These are phyloP conservation scores for Littorina saxatilis DNA, from an alignment of 1,140 invertebrate species.

Conservation along the genomic window DNA sequence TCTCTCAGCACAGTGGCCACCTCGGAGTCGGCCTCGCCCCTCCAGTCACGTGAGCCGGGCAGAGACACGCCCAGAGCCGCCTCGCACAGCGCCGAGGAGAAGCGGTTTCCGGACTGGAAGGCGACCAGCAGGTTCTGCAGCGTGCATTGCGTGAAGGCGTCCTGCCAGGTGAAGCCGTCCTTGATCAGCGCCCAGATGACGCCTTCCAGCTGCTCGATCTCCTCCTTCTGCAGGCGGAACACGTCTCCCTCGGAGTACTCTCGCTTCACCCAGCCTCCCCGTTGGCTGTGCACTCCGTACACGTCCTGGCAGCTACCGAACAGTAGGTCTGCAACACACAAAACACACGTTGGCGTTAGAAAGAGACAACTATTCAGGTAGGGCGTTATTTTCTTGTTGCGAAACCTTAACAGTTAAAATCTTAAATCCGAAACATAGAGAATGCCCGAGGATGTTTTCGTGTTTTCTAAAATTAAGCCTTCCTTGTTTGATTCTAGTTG, in stretches of 20 bases:
- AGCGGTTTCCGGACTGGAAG: slow-evolving; percentile 39
- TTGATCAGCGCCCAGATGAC: slow-evolving; percentile 51
- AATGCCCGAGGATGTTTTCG: too few relatives aligned
- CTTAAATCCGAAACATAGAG: too few relatives aligned
- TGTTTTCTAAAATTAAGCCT: too few relatives aligned
- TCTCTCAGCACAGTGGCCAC: slow-evolving; percentile 48
- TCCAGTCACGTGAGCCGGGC: slow-evolving; percentile 7
- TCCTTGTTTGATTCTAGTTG: too few relatives aligned
- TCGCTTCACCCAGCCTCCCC: neutral
- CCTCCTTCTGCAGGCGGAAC: slow-evolving; percentile 46
- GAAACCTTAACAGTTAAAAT: too few relatives aligned
- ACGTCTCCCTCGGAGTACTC: slow-evolving; percentile 26
- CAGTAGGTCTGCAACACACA: slow-evolving; percentile 56
- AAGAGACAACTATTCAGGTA: too few relatives aligned
- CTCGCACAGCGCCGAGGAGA: slow-evolving; percentile 50
- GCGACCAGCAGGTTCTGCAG: slow-evolving; percentile 61
- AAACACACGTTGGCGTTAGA: too few relatives aligned
- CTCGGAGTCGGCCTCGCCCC: slow-evolving; percentile 42
- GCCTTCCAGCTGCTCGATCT: slow-evolving; percentile 52
- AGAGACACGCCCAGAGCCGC: slow-evolving; percentile 44
- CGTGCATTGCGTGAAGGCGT: slow-evolving; percentile 64
- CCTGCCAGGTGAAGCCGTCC: slow-evolving; percentile 60
- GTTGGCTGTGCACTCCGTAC: slow-evolving; percentile 15
- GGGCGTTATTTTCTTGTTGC: too few relatives aligned
- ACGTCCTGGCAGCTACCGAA: slow-evolving; percentile 58